Evolutionary conservation across 92 coral and sea anemone species (phyloP), one percentile per base, ranked within the genome.

Genomic region (Blastomussa wellsi): DNA sequence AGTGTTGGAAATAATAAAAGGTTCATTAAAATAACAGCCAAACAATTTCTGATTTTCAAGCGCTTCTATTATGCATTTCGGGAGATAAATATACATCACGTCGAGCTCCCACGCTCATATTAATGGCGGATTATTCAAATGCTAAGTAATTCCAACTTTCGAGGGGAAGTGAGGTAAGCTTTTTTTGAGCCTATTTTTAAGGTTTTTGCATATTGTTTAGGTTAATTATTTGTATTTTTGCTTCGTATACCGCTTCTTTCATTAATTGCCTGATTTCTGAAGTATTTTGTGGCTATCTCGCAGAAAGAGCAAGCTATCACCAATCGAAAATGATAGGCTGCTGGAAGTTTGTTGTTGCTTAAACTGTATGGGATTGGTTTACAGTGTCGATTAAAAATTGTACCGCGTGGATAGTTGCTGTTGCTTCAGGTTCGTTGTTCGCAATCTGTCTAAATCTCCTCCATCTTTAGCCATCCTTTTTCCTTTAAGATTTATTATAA

Each of bases 111-210:
- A n/a, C n/a, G n/a, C n/a, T n/a, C n/a, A n/a, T n/a, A n/a, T n/a
- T n/a, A n/a, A n/a, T n/a, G n/a, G n/a, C n/a, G n/a, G n/a, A n/a
- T n/a, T n/a, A n/a, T n/a, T n/a, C n/a, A n/a, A n/a, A n/a, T n/a
- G n/a, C n/a, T n/a, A n/a, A n/a, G n/a, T n/a, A n/a, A n/a, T n/a
- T n/a, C n/a, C n/a, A n/a, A n/a, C n/a, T n/a, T n/a, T n/a, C n/a
- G n/a, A n/a, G n/a, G n/a, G n/a, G n/a, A n/a, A 80, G 80, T 10
- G 51, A 72, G 87, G 87, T 83, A 73, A 83, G 87, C 73, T 37
- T 73, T 74, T 32, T 83, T 83, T 83, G 72, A 73, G 73, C 37
- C 87, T 37, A 19, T 7, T 48, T 83, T 83, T 83, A 8, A 75
- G 26, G 72, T 52, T 83, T 35, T 83, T 83, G 71, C 57, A 76